Conservation (phyloP, 2,797 vertebrate genomes). For the Diceros bicornis region DNA sequence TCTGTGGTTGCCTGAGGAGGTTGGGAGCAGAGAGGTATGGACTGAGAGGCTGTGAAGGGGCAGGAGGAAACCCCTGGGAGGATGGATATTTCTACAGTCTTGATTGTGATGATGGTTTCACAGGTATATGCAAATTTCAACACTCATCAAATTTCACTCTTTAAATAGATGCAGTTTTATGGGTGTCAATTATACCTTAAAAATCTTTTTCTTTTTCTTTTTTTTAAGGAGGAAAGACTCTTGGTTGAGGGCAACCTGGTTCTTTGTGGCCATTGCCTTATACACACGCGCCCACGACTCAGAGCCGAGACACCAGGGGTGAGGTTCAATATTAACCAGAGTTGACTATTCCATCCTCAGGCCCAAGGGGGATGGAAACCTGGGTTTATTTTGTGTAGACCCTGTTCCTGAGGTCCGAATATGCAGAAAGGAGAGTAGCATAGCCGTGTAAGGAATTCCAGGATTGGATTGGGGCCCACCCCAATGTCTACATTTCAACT, state of each 20-base stretch:
- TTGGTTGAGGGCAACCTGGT: background rate
- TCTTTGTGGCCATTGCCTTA: background rate
- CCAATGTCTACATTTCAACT: background rate
- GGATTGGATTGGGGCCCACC: background rate
- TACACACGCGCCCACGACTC: background rate
- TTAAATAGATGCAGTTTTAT: background rate
- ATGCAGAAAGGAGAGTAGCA: background rate
- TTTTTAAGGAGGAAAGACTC: background rate
- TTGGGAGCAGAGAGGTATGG: background rate
- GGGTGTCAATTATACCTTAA: background rate
- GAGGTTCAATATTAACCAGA: background rate
- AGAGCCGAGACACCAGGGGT: background rate
- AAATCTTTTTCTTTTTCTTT: background rate
- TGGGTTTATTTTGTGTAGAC: background rate
- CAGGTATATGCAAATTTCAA: background rate
- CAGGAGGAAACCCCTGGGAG: background rate
- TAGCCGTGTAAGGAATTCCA: background rate
- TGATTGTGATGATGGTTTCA: background rate
- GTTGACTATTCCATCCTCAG: background rate
- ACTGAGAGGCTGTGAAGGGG: background rate
- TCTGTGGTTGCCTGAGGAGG: background rate
- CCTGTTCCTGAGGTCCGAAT: background rate
- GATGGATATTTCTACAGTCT: background rate
- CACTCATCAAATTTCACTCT: background rate
- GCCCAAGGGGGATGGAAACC: background rate